A percentile compares a stretch with the other conserved stretches of the same genome.
Conservation (phyloP, 2,888 invertebrate genomes). For the Nomada flava region DNA sequence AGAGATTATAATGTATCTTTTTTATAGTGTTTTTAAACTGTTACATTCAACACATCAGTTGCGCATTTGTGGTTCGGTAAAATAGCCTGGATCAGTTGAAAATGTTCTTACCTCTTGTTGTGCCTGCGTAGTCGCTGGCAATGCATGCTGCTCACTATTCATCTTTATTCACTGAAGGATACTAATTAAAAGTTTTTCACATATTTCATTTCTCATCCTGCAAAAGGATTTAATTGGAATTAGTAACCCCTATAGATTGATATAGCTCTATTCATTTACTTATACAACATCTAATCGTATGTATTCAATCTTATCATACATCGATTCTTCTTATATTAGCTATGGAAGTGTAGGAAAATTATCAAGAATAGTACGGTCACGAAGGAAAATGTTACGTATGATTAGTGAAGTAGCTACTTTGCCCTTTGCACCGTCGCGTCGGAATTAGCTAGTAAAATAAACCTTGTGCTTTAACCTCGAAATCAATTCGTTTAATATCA, state of each 20-base stretch:
- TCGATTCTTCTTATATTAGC: background rate
- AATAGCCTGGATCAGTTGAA: constrained; percentile 67
- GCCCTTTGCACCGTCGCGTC: constrained; percentile 34
- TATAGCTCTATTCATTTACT: background rate
- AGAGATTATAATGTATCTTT: background rate
- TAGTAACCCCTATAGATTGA: background rate
- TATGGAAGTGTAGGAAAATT: background rate
- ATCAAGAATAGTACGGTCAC: background rate
- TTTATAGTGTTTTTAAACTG: constrained; percentile 13
- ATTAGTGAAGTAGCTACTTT: constrained; percentile 10
- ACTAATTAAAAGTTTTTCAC: constrained; percentile 74
- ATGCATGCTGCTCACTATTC: constrained; percentile 84
- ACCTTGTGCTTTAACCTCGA: constrained; percentile 58
- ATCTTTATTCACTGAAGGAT: constrained; percentile 81
- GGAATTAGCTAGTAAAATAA: constrained; percentile 26
- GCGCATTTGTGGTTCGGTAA: constrained; percentile 79
- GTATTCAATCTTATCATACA: background rate
- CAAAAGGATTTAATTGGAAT: constrained; percentile 58
- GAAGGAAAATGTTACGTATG: background rate
- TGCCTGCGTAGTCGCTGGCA: constrained; percentile 84
- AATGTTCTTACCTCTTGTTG: constrained; percentile 82
- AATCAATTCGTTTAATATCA: constrained; percentile 34
- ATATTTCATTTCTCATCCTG: constrained; percentile 78
- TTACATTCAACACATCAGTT: constrained; percentile 46
- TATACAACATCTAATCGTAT: background rate